Evolutionary conservation across 2,888 invertebrate genomes (phyloP).

Genomic region (Macropis europaea): DNA sequence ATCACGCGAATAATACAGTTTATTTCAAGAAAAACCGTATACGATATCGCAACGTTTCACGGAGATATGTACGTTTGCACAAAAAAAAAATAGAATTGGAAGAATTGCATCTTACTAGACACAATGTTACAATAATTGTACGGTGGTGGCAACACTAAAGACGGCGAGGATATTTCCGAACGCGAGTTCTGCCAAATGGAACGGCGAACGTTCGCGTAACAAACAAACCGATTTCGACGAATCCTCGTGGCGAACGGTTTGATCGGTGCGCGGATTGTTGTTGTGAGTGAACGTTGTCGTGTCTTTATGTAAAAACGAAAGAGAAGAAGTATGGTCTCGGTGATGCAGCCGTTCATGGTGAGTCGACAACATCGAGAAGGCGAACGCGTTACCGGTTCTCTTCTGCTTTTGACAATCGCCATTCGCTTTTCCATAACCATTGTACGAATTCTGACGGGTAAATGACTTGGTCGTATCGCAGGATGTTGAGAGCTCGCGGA

Average conservation of each 20-base stretch:
- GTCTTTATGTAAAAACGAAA: slow-evolving; percentile 64
- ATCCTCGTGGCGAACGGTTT: slow-evolving; percentile 50
- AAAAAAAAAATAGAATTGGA: neutral
- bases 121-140: neutral
- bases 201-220: slow-evolving; percentile 53
- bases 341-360: slow-evolving; percentile 81
- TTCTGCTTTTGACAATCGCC: slow-evolving; percentile 51
- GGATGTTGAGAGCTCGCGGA: slow-evolving; percentile 91
- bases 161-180: slow-evolving; percentile 43
- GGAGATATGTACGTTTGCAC: neutral
- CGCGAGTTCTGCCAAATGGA: slow-evolving; percentile 36
- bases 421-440: slow-evolving; percentile 14
- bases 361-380: slow-evolving; percentile 53
- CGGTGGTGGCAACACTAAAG: slow-evolving; percentile 24
- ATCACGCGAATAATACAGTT: neutral
- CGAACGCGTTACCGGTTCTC: slow-evolving; percentile 49
- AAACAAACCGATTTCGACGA: slow-evolving; percentile 55
- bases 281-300: slow-evolving; percentile 17
- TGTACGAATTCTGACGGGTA: slow-evolving; percentile 9
- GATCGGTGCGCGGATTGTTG: slow-evolving; percentile 4
- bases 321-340: slow-evolving; percentile 75
- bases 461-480: slow-evolving; percentile 77
- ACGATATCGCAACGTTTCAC: neutral
- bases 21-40: neutral
- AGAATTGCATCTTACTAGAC: neutral